A percentile compares a stretch with the other conserved stretches of the same genome.
These are phyloP conservation scores for Spisula subtruncata DNA, from an alignment of 2,888 invertebrate species.

Conservation along the genomic window DNA sequence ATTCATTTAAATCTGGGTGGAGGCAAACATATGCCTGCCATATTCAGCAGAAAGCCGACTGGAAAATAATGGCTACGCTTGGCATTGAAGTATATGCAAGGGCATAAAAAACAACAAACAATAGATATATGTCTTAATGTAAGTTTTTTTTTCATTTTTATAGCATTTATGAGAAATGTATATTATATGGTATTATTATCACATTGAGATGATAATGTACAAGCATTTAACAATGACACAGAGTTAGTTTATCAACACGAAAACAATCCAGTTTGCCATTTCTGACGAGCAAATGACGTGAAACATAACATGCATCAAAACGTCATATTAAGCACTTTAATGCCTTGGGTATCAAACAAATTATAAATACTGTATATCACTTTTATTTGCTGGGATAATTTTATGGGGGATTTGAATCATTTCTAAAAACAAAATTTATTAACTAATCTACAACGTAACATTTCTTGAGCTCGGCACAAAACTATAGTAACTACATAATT, in stretches of 20 bases:
- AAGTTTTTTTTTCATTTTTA: conserved; percentile 20
- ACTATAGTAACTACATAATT: too few species aligned
- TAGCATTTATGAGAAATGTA: conserved; percentile 14
- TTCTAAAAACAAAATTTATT: background rate
- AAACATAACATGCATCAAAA: background rate
- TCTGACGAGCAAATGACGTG: background rate
- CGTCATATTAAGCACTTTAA: background rate
- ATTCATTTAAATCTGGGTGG: too few species aligned
- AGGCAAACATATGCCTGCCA: too few species aligned
- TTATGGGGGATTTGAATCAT: too few species aligned
- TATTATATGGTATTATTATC: conserved; percentile 13
- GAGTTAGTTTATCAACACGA: background rate
- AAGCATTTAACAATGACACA: background rate
- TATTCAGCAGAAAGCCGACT: too few species aligned
- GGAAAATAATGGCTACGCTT: too few species aligned
- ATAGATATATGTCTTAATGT: background rate
- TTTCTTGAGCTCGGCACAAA: too few species aligned
- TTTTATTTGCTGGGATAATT: background rate
- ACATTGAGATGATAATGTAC: conserved; percentile 11
- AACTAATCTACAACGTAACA: too few species aligned
- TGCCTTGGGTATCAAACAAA: background rate
- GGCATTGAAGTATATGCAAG: too few species aligned
- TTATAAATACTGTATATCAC: background rate
- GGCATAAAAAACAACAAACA: background rate
- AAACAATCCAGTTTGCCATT: conserved; percentile 3